phyloP scores from a whole-genome alignment of 2,797 vertebrate genomes.

The Fistularia commersonii region DNA sequence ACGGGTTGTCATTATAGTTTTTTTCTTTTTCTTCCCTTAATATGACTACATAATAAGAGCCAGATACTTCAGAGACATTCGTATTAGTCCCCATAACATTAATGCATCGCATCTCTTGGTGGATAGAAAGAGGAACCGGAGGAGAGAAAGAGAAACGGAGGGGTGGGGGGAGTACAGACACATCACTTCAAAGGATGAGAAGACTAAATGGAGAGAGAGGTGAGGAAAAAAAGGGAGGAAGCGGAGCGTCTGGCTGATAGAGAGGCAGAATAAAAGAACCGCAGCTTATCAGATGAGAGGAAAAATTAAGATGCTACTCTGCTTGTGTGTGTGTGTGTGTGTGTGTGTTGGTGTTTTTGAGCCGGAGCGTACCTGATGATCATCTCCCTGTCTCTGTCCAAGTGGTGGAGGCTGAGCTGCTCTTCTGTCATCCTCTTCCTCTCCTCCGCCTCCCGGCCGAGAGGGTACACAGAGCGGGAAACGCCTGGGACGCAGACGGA shows the following conservation, averaged over 20 bases:
- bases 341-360: conserved; percentile 17
- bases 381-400: conserved; percentile 83
- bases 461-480: conserved; percentile 77
- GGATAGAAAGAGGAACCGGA: conserved; percentile 35
- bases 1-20: conserved; percentile 69
- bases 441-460: conserved; percentile 87
- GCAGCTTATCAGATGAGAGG: conserved; percentile 57
- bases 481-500: conserved; percentile 57
- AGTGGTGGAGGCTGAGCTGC: conserved; percentile 81
- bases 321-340: not conserved
- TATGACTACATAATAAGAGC: conserved; percentile 72
- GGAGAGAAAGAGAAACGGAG: conserved; percentile 22
- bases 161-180: conserved; percentile 45
- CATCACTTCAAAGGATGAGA: conserved; percentile 69
- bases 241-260: conserved; percentile 37
- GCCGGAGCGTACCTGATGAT: conserved; percentile 79
- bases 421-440: conserved; percentile 86
- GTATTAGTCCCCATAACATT: conserved; percentile 67
- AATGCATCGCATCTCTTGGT: conserved; percentile 67
- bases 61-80: conserved; percentile 69
- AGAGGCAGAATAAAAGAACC: conserved; percentile 57
- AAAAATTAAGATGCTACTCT: conserved; percentile 42
- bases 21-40: conserved; percentile 60
- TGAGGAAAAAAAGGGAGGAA: conserved; percentile 42
- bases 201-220: conserved; percentile 63